Percentiles rank a stretch among this genome's conserved stretches.
phyloP scores from a whole-genome alignment of 2,113 vertebrate species.

The Anhinga anhinga region DNA sequence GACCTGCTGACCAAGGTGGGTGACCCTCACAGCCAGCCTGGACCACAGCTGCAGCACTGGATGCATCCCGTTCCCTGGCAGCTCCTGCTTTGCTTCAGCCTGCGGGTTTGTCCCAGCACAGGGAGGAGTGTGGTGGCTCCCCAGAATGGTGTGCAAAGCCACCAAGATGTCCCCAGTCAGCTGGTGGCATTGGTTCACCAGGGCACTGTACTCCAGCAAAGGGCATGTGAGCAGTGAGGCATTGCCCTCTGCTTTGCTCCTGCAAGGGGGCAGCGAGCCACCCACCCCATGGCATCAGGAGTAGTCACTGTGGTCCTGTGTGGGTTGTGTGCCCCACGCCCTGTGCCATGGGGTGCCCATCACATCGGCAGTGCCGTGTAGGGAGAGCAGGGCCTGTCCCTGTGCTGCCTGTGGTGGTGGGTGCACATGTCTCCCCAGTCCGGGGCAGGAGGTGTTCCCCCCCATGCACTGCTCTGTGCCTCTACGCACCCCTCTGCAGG shows the following conservation, averaged over 20 bases:
- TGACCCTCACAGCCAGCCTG: not conserved
- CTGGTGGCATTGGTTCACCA: fast-evolving
- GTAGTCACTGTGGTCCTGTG: fast-evolving
- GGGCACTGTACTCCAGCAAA: not conserved
- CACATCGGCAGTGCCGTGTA: fast-evolving
- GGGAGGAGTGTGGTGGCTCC: not conserved
- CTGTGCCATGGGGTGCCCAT: fast-evolving
- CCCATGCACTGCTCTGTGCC: not conserved
- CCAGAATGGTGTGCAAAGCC: fast-evolving
- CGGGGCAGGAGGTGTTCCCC: not conserved
- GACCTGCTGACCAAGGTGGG: conserved; percentile 84
- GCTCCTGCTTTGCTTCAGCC: not conserved
- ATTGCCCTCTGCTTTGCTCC: not conserved
- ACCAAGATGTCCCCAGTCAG: not conserved
- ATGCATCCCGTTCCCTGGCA: not conserved
- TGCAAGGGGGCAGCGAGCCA: fast-evolving
- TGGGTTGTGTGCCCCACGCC: fast-evolving
- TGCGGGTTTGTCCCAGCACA: not conserved
- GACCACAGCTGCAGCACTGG: not conserved
- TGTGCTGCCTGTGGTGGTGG: not conserved
- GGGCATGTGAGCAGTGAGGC: not conserved
- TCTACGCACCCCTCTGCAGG: conserved; percentile 62
- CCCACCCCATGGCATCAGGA: not conserved
- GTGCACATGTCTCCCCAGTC: fast-evolving
- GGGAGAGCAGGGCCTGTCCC: not conserved